phyloP scores from a whole-genome alignment of 2,888 invertebrate species.

The Entomobrya multifasciata region DNA sequence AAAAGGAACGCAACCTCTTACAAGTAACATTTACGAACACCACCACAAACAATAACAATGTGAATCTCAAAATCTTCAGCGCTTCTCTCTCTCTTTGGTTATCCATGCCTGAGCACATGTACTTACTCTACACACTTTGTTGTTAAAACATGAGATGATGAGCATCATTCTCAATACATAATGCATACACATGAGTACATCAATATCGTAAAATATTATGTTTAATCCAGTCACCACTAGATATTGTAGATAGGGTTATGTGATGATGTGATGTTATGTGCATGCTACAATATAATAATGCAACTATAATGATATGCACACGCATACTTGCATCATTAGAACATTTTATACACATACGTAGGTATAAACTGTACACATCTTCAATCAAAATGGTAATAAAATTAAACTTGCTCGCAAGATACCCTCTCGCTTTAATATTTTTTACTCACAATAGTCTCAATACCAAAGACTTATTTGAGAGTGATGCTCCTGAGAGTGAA shows the following conservation, averaged over 20 bases:
- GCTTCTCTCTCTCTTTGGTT: neutral
- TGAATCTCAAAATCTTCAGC: conserved; percentile 57
- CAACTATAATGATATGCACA: conserved; percentile 38
- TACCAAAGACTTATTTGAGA: too few species aligned
- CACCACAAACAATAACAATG: conserved; percentile 50
- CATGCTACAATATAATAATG: conserved; percentile 27
- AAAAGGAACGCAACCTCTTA: conserved; percentile 18
- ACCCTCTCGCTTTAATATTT: conserved; percentile 31
- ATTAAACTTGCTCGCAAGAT: conserved; percentile 35
- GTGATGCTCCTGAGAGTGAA: too few species aligned
- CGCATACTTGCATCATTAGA: neutral
- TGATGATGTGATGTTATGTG: neutral
- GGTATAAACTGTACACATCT: neutral
- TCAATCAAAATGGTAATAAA: neutral
- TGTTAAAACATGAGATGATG: conserved; percentile 15
- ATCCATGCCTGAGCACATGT: conserved; percentile 36
- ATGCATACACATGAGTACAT: conserved; percentile 23
- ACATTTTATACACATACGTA: neutral
- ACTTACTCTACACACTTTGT: conserved; percentile 7
- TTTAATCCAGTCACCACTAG: neutral
- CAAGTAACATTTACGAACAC: conserved; percentile 32
- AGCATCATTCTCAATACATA: conserved; percentile 17
- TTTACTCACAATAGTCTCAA: conserved; percentile 11
- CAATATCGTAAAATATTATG: neutral
- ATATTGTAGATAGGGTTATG: neutral